Base-by-base conservation (phyloP, 2,888 invertebrate genomes). In the Syrphus vitripennis region DNA sequence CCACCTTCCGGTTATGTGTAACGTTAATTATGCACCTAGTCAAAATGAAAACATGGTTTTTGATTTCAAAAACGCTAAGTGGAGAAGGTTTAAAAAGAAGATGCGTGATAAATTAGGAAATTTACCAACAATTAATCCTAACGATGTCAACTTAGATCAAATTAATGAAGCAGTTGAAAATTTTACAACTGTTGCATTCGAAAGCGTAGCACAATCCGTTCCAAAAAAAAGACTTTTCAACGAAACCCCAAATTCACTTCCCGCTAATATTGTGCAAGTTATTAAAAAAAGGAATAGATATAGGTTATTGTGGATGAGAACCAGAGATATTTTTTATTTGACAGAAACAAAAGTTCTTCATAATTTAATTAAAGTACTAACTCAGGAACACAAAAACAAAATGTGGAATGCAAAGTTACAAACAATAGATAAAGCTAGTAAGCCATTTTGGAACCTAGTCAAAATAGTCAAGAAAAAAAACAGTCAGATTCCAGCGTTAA, bases 41-140 rank as follows among this genome's bases (percentile, higher is more conserved):
- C n/a, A 14, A 19, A 37, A 12, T 24, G 29, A 31, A 9, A 37
- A 40, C 9, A 5, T 21, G 14, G 3, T 37, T 9, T 45, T 29
- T 14, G 65, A 79, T 12, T 80, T 57, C 53, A 72, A 70, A 63
- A 71, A 78, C 21, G 78, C 71, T 4, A 53, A 78, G 24, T 70
- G 70, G 78, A 21, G 31, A 4, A 57, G 5, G 19, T 57, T 31
- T 2, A 57, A 55, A 55, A 55, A 19, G 7, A 9, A 21, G 3
- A 29, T 55, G 16, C 24, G 50, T 4, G 1, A 12, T 3, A 53
- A 53, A 26, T 19, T 48, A 48, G 19, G 3, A 48, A 48, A 48
- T 19, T 48, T 21, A 21, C 48, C 9, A 3, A 0, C n/a, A 53
- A 29, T 53, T 7, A n/a, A 53, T 26, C 29, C 29, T 7, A 53